phyloP scores from a whole-genome alignment of 2,888 invertebrate genomes.

The Chorisops tibialis region DNA sequence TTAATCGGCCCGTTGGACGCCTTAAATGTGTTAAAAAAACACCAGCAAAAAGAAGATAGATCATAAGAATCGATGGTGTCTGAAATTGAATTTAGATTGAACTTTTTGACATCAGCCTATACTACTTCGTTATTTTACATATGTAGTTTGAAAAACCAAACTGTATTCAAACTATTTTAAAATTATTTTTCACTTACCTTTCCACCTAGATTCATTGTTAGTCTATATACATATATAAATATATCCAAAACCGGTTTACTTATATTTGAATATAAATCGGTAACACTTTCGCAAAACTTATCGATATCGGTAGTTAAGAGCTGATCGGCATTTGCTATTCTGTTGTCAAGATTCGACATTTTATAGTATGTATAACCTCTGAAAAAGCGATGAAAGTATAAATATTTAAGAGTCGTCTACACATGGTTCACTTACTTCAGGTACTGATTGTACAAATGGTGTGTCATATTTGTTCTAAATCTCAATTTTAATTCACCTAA shows the following conservation, averaged over 20 bases:
- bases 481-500: slow-evolving; percentile 89
- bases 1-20: slow-evolving; percentile 81
- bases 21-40: slow-evolving; percentile 80
- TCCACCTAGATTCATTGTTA: slow-evolving; percentile 81
- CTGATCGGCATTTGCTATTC: slow-evolving; percentile 95
- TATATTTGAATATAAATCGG: slow-evolving; percentile 93
- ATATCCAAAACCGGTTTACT: slow-evolving; percentile 96
- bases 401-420: not conserved
- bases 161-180: not conserved
- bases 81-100: too few relatives aligned
- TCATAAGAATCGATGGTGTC: slow-evolving; percentile 86
- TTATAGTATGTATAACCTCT: slow-evolving; percentile 95
- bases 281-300: slow-evolving; percentile 93
- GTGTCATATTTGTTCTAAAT: slow-evolving; percentile 83
- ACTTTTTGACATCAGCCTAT: too few relatives aligned
- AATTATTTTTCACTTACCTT: slow-evolving; percentile 54
- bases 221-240: slow-evolving; percentile 84
- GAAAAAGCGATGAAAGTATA: slow-evolving; percentile 16
- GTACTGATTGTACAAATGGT: slow-evolving; percentile 86
- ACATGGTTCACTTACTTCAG: slow-evolving; percentile 69
- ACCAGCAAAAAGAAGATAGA: slow-evolving; percentile 84
- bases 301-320: slow-evolving; percentile 94
- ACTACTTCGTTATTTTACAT: too few relatives aligned
- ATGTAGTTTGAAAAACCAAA: too few relatives aligned
- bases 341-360: slow-evolving; percentile 90